Conservation (phyloP, 1,140 invertebrate genomes). For the Rhagoletis pomonella region DNA sequence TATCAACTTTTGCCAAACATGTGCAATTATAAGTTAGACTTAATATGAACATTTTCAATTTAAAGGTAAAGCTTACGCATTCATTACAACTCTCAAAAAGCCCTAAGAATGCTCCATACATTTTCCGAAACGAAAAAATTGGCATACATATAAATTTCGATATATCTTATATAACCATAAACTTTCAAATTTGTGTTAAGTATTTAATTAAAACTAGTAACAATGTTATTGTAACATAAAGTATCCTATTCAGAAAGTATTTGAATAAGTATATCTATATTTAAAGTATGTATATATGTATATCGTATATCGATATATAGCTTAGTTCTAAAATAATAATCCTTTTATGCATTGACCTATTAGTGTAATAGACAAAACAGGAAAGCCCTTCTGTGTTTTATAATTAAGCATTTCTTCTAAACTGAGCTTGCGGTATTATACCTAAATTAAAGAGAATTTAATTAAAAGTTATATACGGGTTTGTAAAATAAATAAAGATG, state of each 20-base stretch:
- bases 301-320: background rate
- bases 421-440: slow-evolving; percentile 38
- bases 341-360: slow-evolving; percentile 34
- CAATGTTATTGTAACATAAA: background rate
- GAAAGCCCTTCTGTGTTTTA: slow-evolving; percentile 15
- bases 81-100: background rate
- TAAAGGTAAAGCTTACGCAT: background rate
- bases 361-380: slow-evolving; percentile 42
- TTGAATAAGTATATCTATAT: background rate
- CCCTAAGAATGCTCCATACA: background rate
- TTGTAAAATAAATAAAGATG: background rate
- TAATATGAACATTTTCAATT: background rate
- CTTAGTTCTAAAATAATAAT: slow-evolving; percentile 16
- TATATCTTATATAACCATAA: background rate
- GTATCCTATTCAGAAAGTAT: background rate
- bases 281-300: slow-evolving; percentile 3
- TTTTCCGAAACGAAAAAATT: background rate
- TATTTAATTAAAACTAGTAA: background rate
- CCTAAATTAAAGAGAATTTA: slow-evolving; percentile 49
- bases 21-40: background rate
- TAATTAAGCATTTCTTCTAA: slow-evolving; percentile 44
- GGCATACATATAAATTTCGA: background rate
- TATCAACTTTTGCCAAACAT: background rate
- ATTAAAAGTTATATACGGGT: slow-evolving; percentile 19
- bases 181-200: background rate